A percentile compares a stretch with the other conserved stretches of the same genome.
phyloP scores from a whole-genome alignment of 2,113 vertebrate species.

The Sprattus sprattus region DNA sequence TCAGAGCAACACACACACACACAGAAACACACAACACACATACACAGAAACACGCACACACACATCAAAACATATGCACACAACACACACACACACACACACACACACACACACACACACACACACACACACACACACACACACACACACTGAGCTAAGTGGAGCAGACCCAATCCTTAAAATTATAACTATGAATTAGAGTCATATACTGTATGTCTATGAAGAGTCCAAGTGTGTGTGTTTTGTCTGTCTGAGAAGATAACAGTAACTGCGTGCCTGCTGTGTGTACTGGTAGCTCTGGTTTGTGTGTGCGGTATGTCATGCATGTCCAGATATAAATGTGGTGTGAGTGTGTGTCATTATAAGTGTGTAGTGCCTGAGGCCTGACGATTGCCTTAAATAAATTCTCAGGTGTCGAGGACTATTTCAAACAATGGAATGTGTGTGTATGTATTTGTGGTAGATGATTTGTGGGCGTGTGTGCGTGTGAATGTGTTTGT shows the following conservation, averaged over 20 bases:
- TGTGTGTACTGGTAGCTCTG: background rate
- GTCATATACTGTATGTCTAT: too few species aligned
- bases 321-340: background rate
- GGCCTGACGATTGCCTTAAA: too few species aligned
- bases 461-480: conserved; percentile 46
- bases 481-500: background rate
- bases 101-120: too few species aligned
- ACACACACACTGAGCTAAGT: too few species aligned
- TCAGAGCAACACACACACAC: background rate
- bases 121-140: too few species aligned
- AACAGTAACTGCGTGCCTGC: background rate
- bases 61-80: background rate
- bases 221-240: background rate
- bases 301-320: background rate
- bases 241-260: background rate
- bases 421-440: background rate
- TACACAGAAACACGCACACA: background rate
- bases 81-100: too few species aligned
- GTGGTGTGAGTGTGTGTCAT: too few species aligned
- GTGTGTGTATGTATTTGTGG: background rate
- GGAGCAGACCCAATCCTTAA: too few species aligned
- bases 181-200: too few species aligned
- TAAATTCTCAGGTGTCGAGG: background rate
- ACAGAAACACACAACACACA: background rate
- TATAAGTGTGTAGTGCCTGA: too few species aligned